Evolutionary conservation across 2,797 vertebrate species (phyloP).

Genomic region (Schizothorax lantsangensis): DNA sequence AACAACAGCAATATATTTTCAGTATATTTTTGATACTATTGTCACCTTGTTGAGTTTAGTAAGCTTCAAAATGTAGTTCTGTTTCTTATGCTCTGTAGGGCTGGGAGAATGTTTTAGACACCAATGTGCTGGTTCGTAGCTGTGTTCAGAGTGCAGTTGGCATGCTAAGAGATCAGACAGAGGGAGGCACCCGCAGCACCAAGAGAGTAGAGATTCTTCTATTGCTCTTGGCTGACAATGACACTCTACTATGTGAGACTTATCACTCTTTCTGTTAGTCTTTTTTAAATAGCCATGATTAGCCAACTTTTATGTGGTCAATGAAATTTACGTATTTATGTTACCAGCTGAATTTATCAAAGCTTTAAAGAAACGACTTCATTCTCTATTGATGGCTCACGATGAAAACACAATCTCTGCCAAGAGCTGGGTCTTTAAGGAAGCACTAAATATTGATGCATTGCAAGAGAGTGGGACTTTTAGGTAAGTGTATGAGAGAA

Average conservation of each 20-base stretch:
- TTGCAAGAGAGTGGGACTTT: constrained; percentile 96
- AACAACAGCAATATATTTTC: not conserved
- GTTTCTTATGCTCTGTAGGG: constrained; percentile 54
- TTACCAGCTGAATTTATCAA: constrained; percentile 82
- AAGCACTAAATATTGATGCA: constrained; percentile 88
- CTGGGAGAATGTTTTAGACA: constrained; percentile 79
- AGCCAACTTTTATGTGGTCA: not conserved
- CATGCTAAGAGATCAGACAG: constrained; percentile 84
- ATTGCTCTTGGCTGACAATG: constrained; percentile 77
- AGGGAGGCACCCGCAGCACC: constrained; percentile 76
- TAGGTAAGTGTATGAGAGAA: constrained; percentile 76
- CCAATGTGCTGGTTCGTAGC: constrained; percentile 85
- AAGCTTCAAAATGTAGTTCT: not conserved
- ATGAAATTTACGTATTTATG: not conserved
- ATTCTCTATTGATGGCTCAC: constrained; percentile 76
- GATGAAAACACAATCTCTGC: constrained; percentile 74
- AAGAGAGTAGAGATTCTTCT: constrained; percentile 87
- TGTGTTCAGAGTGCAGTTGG: constrained; percentile 91
- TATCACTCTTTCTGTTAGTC: not conserved
- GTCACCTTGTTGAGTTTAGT: not conserved
- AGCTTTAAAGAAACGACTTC: constrained; percentile 81
- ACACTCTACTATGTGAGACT: constrained; percentile 74
- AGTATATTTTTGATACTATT: not conserved
- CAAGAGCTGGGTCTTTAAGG: constrained; percentile 87
- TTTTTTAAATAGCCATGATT: constrained; percentile 8